These are phyloP conservation scores for Hydrozoanthus gracilis DNA, from an alignment of 92 coral and sea anemone genomes.

Conservation along the genomic window DNA sequence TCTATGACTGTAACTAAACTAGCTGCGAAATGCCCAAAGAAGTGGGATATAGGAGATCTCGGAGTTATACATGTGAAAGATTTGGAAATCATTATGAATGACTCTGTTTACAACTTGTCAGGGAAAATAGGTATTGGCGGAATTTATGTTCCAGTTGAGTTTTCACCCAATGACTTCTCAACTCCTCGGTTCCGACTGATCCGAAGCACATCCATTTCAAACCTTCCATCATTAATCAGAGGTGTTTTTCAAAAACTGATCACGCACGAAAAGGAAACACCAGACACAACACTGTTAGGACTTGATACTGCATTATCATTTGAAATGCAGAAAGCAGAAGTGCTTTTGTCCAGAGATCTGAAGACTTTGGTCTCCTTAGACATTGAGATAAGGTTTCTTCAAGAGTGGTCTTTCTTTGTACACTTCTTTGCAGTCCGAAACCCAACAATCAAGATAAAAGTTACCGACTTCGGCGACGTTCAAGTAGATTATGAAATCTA, in stretches of 20 bases:
- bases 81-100: slow-evolving; percentile 21
- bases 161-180: slow-evolving; percentile 24
- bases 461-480: slow-evolving; percentile 45
- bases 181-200: slow-evolving; percentile 54
- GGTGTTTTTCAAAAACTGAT: slow-evolving; percentile 37
- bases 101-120: neutral
- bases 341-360: slow-evolving; percentile 52
- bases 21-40: slow-evolving; percentile 19
- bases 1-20: slow-evolving; percentile 32
- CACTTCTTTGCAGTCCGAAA: slow-evolving; percentile 47
- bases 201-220: neutral
- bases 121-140: slow-evolving; percentile 47
- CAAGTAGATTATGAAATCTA: slow-evolving; percentile 51
- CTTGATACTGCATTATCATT: slow-evolving; percentile 39
- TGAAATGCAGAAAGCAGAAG: slow-evolving; percentile 36
- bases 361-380: slow-evolving; percentile 31
- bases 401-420: slow-evolving; percentile 61
- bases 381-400: slow-evolving; percentile 33
- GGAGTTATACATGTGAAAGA: slow-evolving; percentile 44
- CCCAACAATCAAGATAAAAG: slow-evolving; percentile 44
- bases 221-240: slow-evolving; percentile 35
- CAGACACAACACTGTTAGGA: slow-evolving; percentile 53
- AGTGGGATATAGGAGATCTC: slow-evolving; percentile 64
- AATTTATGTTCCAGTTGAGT: slow-evolving; percentile 30
- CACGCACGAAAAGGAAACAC: slow-evolving; percentile 35